phyloP scores from a whole-genome alignment of 2,888 invertebrate species.

The Drymonia ruficornis region DNA sequence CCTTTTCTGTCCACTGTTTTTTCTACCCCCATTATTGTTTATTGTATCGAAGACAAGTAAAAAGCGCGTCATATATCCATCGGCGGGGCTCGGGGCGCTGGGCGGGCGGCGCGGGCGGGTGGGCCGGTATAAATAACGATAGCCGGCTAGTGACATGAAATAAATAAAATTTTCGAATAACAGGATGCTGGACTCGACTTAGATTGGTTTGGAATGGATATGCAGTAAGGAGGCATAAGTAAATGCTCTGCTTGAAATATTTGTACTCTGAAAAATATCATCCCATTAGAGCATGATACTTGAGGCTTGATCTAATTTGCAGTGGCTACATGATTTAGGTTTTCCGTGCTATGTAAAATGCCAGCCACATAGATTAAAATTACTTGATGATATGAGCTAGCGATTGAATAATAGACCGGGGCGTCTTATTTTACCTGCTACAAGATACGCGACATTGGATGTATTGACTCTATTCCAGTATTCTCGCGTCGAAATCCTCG shows the following conservation, averaged over 20 bases:
- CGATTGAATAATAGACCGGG: no score
- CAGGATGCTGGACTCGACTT: not conserved
- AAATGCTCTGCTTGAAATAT: no score
- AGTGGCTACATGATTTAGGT: no score
- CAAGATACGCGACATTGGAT: no score
- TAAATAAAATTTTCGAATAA: slow-evolving; percentile 8
- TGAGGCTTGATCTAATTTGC: no score
- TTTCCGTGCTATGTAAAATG: no score
- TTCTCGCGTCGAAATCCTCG: slow-evolving; percentile 8
- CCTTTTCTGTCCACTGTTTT: not conserved
- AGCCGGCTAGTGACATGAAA: slow-evolving; percentile 2
- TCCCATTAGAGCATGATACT: no score
- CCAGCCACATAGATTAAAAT: no score
- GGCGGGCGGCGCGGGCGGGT: not conserved
- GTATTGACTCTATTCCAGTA: slow-evolving; percentile 11
- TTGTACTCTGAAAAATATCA: no score
- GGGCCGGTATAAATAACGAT: slow-evolving; percentile 5
- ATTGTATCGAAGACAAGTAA: slow-evolving; percentile 4
- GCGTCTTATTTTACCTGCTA: no score
- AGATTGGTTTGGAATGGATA: not conserved
- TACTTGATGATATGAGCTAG: no score
- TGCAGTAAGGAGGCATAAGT: not conserved
- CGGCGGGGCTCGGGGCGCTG: not conserved
- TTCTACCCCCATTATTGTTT: slow-evolving; percentile 3
- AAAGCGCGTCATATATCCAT: slow-evolving; percentile 3